Conservation (phyloP, 2,888 invertebrate genomes). For the Zhengitettix transpicula region DNA sequence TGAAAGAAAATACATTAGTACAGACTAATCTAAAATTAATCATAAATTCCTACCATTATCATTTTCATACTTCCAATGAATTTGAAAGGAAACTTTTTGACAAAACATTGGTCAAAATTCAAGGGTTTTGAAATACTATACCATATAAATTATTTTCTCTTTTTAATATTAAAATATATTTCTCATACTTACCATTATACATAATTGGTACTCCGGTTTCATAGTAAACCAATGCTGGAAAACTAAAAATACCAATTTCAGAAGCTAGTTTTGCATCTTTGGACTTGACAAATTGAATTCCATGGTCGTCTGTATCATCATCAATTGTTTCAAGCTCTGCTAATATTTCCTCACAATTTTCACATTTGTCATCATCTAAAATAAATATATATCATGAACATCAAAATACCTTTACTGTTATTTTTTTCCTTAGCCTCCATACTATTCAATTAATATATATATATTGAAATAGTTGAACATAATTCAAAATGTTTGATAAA, state of each 20-base stretch:
- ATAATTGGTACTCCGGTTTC: slow-evolving; percentile 87
- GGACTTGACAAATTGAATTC: slow-evolving; percentile 86
- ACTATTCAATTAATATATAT: too few relatives aligned
- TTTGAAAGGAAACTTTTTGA: too few relatives aligned
- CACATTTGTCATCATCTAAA: slow-evolving; percentile 68
- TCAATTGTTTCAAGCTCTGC: slow-evolving; percentile 84
- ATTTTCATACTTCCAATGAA: too few relatives aligned
- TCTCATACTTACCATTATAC: slow-evolving; percentile 70
- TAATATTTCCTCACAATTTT: slow-evolving; percentile 66
- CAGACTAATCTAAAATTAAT: neutral
- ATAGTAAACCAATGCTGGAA: slow-evolving; percentile 83
- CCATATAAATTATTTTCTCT: neutral
- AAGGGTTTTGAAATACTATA: neutral
- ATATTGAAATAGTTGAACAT: too few relatives aligned
- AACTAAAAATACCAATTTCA: slow-evolving; percentile 81
- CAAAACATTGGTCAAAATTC: neutral
- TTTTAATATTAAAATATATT: neutral
- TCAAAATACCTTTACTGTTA: too few relatives aligned
- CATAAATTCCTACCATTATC: neutral
- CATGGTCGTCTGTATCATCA: slow-evolving; percentile 82
- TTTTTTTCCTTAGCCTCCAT: too few relatives aligned
- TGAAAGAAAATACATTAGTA: neutral
- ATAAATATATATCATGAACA: neutral
- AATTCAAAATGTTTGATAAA: too few relatives aligned
- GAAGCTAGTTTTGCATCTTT: slow-evolving; percentile 78